phyloP scores from a whole-genome alignment of 2,888 invertebrate species.

The Orgyia antiqua region DNA sequence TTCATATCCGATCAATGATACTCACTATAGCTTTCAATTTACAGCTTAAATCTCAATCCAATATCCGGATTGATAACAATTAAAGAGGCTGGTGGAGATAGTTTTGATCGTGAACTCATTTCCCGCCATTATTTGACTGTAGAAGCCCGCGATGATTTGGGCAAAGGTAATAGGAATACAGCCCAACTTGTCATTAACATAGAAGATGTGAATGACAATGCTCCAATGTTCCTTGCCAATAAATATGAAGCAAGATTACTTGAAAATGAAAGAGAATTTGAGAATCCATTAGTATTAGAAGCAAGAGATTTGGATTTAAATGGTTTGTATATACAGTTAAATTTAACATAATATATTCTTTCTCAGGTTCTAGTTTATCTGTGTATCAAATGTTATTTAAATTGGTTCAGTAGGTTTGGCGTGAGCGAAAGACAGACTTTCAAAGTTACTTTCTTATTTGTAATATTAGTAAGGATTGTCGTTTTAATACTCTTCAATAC shows the following conservation, averaged over 20 bases:
- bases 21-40: constrained; percentile 20
- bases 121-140: constrained; percentile 91
- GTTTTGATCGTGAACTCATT: constrained; percentile 91
- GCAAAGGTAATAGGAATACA: constrained; percentile 87
- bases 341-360: no score
- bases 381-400: no score
- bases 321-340: constrained; percentile 66
- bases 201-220: constrained; percentile 93
- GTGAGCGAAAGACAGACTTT: no score
- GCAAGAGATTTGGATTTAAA: constrained; percentile 92
- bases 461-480: no score
- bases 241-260: constrained; percentile 89
- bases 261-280: constrained; percentile 90
- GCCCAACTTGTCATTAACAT: constrained; percentile 90
- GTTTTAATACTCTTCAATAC: no score
- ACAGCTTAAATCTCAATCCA: constrained; percentile 87
- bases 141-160: constrained; percentile 92
- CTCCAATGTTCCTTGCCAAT: constrained; percentile 89
- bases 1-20: no score
- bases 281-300: constrained; percentile 85
- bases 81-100: constrained; percentile 83
- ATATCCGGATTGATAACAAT: constrained; percentile 91
- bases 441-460: no score
- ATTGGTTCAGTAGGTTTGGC: no score
- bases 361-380: no score